Conservation (phyloP, 2,888 invertebrate genomes). For the Cyclophora albipunctata region DNA sequence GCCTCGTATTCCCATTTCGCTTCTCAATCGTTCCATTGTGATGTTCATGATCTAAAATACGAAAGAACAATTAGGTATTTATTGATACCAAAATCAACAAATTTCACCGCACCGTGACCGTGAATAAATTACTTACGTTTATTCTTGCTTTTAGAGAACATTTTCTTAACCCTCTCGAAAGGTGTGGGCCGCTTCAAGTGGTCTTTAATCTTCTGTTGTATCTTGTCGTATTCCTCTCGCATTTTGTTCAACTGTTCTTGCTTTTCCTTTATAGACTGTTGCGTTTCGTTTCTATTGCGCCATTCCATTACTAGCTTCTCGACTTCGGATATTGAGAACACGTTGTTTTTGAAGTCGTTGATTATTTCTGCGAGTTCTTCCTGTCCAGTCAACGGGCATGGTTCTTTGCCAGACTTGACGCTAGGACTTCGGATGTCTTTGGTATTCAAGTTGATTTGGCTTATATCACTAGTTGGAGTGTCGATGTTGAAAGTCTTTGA, state of each 20-base stretch:
- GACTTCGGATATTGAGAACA: slow-evolving; percentile 88
- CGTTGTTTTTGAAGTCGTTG: slow-evolving; percentile 91
- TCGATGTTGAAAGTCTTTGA: slow-evolving; percentile 62
- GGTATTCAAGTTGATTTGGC: slow-evolving; percentile 63
- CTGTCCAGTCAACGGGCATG: slow-evolving; percentile 71
- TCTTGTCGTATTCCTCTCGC: slow-evolving; percentile 87
- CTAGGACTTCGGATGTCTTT: slow-evolving; percentile 61
- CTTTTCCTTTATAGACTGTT: slow-evolving; percentile 89
- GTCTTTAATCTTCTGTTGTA: slow-evolving; percentile 85
- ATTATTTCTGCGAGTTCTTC: slow-evolving; percentile 91
- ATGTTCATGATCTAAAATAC: slow-evolving; percentile 49
- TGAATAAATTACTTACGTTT: slow-evolving; percentile 45
- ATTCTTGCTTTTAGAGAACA: slow-evolving; percentile 80
- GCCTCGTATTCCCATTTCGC: slow-evolving; percentile 61
- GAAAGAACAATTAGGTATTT: no score
- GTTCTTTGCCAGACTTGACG: slow-evolving; percentile 59
- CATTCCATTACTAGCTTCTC: slow-evolving; percentile 90
- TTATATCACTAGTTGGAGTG: slow-evolving; percentile 68
- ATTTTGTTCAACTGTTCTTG: slow-evolving; percentile 87
- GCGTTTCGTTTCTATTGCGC: slow-evolving; percentile 90
- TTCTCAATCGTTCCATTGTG: slow-evolving; percentile 59
- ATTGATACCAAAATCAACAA: no score
- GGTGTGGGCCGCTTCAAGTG: slow-evolving; percentile 86
- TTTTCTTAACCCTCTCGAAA: slow-evolving; percentile 84
- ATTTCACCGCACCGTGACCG: no score